Conservation (phyloP, 2,113 vertebrate species). For the Brachypodius melanocephalos region DNA sequence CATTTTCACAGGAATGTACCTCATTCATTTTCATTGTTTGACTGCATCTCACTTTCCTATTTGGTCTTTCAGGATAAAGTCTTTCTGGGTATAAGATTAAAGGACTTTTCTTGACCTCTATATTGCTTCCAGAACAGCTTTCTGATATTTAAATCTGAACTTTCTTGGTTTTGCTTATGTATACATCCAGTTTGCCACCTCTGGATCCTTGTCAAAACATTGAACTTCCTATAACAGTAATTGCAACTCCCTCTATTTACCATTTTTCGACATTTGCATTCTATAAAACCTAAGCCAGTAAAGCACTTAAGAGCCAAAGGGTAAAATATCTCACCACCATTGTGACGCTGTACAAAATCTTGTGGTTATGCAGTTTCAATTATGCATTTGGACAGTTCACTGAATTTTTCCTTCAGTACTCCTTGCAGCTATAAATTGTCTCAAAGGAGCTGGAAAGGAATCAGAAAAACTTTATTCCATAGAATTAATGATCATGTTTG, state of each 20-base stretch:
- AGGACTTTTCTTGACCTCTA: background rate
- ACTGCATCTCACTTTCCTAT: background rate
- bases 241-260: background rate
- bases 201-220: background rate
- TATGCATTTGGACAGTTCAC: conserved; percentile 12
- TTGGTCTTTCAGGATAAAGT: background rate
- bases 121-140: background rate
- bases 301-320: conserved; percentile 9
- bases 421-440: conserved; percentile 3
- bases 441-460: conserved; percentile 26
- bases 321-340: background rate
- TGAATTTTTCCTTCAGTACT: conserved; percentile 6
- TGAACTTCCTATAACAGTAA: background rate
- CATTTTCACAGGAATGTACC: background rate
- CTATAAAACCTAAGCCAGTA: background rate
- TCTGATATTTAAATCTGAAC: background rate
- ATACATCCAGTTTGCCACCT: background rate
- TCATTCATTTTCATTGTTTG: conserved; percentile 33
- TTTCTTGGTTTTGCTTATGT: background rate
- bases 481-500: background rate
- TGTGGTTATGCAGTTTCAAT: background rate
- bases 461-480: background rate
- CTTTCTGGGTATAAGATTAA: background rate
- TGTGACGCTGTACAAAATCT: background rate
- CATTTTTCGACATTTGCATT: background rate